phyloP scores from a whole-genome alignment of 64 coral and sea anemone species.

The Platygyra sinensis region DNA sequence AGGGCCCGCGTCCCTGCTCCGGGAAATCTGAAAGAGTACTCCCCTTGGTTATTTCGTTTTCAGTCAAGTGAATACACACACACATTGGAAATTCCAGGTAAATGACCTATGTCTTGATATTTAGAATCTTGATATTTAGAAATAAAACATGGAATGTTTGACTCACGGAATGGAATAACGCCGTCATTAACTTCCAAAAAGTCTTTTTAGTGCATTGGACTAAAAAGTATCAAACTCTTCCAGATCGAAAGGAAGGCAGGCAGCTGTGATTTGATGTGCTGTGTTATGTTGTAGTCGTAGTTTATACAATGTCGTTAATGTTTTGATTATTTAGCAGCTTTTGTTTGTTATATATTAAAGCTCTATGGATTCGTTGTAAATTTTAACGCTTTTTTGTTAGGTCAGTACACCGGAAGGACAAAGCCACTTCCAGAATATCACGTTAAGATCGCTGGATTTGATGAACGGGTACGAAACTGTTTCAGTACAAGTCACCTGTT shows the following conservation, averaged over 20 bases:
- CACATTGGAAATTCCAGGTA: slow-evolving; percentile 89
- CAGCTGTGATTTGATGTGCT: no score
- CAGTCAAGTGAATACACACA: slow-evolving; percentile 74
- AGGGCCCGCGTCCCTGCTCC: slow-evolving; percentile 10
- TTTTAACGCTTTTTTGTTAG: slow-evolving; percentile 8
- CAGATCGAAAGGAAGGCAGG: no score
- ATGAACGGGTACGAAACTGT: slow-evolving; percentile 70
- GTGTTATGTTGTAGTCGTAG: no score
- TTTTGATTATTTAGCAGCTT: no score
- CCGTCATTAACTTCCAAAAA: no score
- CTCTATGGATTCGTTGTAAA: not conserved
- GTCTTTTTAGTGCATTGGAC: no score
- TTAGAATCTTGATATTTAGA: not conserved
- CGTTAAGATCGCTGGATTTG: slow-evolving; percentile 90
- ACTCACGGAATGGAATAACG: no score
- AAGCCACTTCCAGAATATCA: slow-evolving; percentile 97
- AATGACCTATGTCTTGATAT: not conserved
- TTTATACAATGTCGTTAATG: no score
- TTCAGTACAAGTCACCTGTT: not conserved
- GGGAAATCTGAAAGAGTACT: slow-evolving; percentile 88
- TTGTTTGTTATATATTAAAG: no score
- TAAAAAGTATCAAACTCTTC: no score
- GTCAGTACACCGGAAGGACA: slow-evolving; percentile 77
- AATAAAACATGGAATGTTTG: no score
- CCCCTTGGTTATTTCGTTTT: slow-evolving; percentile 85